Base-by-base conservation (phyloP, 35 echinoderm and acorn worm species). In the Patiria miniata region DNA sequence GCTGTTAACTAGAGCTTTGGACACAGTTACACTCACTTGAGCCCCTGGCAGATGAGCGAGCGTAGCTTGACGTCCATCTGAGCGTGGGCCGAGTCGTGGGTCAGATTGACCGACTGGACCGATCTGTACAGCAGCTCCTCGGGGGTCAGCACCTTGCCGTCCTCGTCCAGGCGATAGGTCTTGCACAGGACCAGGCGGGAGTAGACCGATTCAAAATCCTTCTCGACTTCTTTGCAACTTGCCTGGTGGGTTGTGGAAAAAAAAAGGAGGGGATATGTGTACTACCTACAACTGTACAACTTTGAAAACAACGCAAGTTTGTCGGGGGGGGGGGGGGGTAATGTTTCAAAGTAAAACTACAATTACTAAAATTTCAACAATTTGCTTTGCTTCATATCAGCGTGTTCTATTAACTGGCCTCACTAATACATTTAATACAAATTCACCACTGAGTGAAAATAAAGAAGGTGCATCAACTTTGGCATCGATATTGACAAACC, bases 1-100 rank as follows among this genome's bases (percentile, higher is more conserved):
- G n/a, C n/a, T n/a, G n/a, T n/a, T n/a, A n/a, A n/a, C n/a, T n/a
- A 55, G 52, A 55, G 52, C 10, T 55, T 21, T n/a, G 57, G 57
- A 0, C 57, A 8, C 5, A 60, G 7, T 28, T 1, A 29, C 9
- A 88, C 95, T 98, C 89, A 98, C 95, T 98, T 98, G 30, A 98
- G 79, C 40, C 95, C 95, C 23, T 86, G 81, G 73, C 95, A 98
- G 19, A 94, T 89, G 18, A 98, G 83, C 47, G 95, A 98, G 78
- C 95, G 84, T 26, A 98, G 86, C 69, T 98, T 98, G 89, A 98
- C 95, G 54, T 98, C 95, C 95, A 98, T 98, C 78, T 98, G 95
- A 30, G 95, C 95, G 89, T 98, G 95, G 16, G 95, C 95, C 4
- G 81, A n/a, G 61, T 98, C 95, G 79, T 98, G 95, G 82, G 95